These are phyloP conservation scores for Vespertilio murinus DNA, from an alignment of 2,797 vertebrate genomes.

Conservation along the genomic window DNA sequence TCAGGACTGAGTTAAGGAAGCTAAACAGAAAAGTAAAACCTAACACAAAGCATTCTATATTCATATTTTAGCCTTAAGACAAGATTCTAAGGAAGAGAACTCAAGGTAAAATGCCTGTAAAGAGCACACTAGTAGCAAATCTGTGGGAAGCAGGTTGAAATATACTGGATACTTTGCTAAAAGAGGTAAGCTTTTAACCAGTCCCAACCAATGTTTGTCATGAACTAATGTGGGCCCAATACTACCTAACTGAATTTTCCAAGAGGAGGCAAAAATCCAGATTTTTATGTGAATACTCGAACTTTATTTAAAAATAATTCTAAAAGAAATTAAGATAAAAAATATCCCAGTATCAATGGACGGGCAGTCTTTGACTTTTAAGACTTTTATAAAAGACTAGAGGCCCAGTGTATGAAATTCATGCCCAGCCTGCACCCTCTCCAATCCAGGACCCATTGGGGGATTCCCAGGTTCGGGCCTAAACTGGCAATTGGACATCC, in stretches of 20 bases:
- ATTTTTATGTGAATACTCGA: background rate
- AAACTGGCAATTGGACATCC: too few species aligned
- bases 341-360: background rate
- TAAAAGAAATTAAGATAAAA: background rate
- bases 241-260: background rate
- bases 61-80: background rate
- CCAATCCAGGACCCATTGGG: too few species aligned
- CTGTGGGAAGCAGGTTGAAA: background rate
- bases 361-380: background rate
- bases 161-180: background rate
- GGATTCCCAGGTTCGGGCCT: too few species aligned
- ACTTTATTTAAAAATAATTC: background rate
- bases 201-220: background rate
- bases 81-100: background rate
- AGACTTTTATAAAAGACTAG: background rate
- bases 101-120: background rate
- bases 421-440: too few species aligned
- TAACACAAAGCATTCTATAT: background rate
- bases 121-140: background rate
- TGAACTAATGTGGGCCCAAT: background rate
- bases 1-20: background rate
- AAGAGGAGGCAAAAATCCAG: background rate
- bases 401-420: too few species aligned
- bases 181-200: background rate
- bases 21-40: background rate